Conservation (phyloP, 2,888 invertebrate genomes). For the Sceliomorpha sp. region DNA sequence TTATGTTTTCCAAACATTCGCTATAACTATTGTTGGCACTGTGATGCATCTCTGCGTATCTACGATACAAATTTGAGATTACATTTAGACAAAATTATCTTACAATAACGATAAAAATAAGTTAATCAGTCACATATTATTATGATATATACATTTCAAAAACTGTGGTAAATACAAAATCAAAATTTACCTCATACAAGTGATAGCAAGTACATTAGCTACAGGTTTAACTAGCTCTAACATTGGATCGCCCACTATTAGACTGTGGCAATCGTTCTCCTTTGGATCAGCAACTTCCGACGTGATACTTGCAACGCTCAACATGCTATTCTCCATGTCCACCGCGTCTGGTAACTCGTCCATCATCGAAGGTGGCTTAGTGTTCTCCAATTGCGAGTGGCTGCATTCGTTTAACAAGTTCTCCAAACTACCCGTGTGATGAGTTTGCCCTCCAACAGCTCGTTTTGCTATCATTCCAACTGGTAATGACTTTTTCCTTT, state of each 20-base stretch:
- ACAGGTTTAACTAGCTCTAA: slow-evolving; percentile 84
- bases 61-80: too few species aligned
- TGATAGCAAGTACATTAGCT: slow-evolving; percentile 81
- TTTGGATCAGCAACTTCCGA: slow-evolving; percentile 87
- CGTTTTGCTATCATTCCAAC: slow-evolving; percentile 86
- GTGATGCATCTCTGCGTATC: slow-evolving; percentile 73
- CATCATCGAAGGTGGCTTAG: slow-evolving; percentile 92
- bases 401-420: slow-evolving; percentile 83
- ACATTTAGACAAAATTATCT: too few species aligned
- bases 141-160: too few species aligned
- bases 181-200: slow-evolving; percentile 69
- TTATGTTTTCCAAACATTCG: slow-evolving; percentile 85
- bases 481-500: slow-evolving; percentile 86
- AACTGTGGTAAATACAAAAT: too few species aligned
- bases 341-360: slow-evolving; percentile 82
- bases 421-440: slow-evolving; percentile 84
- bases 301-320: slow-evolving; percentile 91
- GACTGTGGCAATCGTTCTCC: slow-evolving; percentile 78
- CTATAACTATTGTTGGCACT: slow-evolving; percentile 81
- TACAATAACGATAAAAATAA: too few species aligned
- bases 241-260: slow-evolving; percentile 77
- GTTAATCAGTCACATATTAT: too few species aligned
- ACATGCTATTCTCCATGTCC: slow-evolving; percentile 91
- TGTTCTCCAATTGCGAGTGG: slow-evolving; percentile 87
- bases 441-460: slow-evolving; percentile 83